phyloP scores from a whole-genome alignment of 2,888 invertebrate genomes.

The Drosophila sordidula region DNA sequence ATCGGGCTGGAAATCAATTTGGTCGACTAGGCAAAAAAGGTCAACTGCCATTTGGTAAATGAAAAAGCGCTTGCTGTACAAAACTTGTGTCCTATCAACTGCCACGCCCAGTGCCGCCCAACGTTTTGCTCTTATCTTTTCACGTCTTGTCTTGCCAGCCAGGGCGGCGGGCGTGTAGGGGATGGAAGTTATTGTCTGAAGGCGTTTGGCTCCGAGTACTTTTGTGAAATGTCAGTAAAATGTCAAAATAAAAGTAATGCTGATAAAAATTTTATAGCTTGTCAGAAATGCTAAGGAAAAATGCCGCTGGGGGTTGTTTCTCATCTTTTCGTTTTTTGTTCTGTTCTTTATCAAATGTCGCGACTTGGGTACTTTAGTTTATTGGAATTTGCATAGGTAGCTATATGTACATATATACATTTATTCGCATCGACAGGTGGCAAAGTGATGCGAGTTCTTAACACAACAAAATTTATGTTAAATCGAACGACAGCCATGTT shows the following conservation, averaged over 20 bases:
- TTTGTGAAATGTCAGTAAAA: slow-evolving; percentile 78
- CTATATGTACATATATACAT: not conserved
- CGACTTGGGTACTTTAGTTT: slow-evolving; percentile 76
- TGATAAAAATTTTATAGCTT: slow-evolving; percentile 81
- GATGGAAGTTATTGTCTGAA: slow-evolving; percentile 21
- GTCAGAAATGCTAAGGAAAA: slow-evolving; percentile 67
- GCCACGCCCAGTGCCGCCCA: slow-evolving; percentile 46
- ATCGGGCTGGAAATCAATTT: slow-evolving; percentile 79
- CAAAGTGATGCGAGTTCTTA: slow-evolving; percentile 34
- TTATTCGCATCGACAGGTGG: slow-evolving; percentile 49
- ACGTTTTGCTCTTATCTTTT: slow-evolving; percentile 55
- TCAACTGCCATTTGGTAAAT: slow-evolving; percentile 74
- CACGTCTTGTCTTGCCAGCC: slow-evolving; percentile 1
- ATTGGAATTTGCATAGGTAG: slow-evolving; percentile 75
- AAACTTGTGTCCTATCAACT: slow-evolving; percentile 22
- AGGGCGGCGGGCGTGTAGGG: not conserved
- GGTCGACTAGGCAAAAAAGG: slow-evolving; percentile 60
- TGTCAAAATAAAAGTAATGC: slow-evolving; percentile 81
- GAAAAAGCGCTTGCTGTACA: slow-evolving; percentile 60
- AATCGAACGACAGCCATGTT: slow-evolving; percentile 62
- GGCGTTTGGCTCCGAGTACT: slow-evolving; percentile 54
- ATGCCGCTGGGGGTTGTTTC: slow-evolving; percentile 52
- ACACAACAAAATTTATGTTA: slow-evolving; percentile 68
- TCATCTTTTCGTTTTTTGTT: slow-evolving; percentile 33
- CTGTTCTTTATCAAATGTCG: slow-evolving; percentile 72